Evolutionary conservation across 2,888 invertebrate genomes (phyloP).

Genomic region (Allolobophora icterica): DNA sequence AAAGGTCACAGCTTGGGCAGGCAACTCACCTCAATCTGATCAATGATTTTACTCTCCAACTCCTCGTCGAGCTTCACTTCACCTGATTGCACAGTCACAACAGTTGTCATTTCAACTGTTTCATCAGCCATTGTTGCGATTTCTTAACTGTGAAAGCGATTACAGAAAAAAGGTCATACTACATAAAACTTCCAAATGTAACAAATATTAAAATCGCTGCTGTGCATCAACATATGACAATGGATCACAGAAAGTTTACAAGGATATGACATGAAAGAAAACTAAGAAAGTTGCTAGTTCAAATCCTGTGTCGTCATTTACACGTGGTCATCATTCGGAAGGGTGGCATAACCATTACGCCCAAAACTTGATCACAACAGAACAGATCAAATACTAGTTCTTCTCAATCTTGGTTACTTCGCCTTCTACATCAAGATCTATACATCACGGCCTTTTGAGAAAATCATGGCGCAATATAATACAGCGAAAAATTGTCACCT

Average conservation of each 20-base stretch:
- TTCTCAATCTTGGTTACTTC: background rate
- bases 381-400: background rate
- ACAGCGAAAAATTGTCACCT: no score
- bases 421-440: no score
- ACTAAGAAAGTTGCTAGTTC: background rate
- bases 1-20: background rate
- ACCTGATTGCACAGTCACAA: background rate
- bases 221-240: no score
- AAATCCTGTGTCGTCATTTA: background rate
- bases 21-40: constrained; percentile 58
- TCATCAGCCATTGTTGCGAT: background rate
- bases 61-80: constrained; percentile 31
- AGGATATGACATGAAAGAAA: background rate
- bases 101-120: background rate
- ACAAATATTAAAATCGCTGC: no score
- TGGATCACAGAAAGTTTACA: no score
- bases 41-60: constrained; percentile 55
- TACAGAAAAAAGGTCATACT: no score
- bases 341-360: accelerated
- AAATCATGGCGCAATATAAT: no score
- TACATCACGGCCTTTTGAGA: no score
- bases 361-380: background rate
- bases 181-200: no score
- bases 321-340: background rate
- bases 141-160: background rate